These are phyloP conservation scores for Yponomeuta plumbellus DNA, from an alignment of 2,888 invertebrate species.

Conservation along the genomic window DNA sequence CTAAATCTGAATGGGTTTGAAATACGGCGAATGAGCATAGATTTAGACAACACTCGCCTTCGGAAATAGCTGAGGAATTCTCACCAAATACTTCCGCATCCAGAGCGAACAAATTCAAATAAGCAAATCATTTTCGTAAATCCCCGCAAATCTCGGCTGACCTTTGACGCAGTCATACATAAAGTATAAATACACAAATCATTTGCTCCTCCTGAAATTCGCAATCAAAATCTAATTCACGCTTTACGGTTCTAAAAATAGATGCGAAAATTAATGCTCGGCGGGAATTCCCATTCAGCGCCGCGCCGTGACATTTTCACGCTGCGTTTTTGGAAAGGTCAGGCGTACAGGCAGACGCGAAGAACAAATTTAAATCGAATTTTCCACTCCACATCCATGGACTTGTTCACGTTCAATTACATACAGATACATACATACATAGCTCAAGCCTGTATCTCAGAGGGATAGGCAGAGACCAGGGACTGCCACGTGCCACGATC, in stretches of 20 bases:
- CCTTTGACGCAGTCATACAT: not conserved
- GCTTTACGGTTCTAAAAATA: constrained; percentile 5
- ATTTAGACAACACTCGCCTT: not conserved
- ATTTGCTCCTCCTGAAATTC: not conserved
- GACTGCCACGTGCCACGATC: too few relatives aligned
- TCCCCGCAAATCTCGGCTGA: not conserved
- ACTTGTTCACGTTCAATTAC: too few relatives aligned
- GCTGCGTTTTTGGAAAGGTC: constrained; percentile 36
- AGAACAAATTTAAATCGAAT: not conserved
- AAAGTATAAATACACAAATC: not conserved
- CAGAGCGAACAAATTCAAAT: not conserved
- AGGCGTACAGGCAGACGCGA: constrained; percentile 21
- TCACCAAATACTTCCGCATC: not conserved
- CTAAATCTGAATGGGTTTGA: not conserved
- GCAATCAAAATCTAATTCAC: not conserved
- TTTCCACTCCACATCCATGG: not conserved
- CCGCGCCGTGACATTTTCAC: constrained; percentile 33
- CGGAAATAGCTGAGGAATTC: not conserved
- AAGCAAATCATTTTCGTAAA: not conserved
- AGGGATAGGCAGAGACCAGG: too few relatives aligned
- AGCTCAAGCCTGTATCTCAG: too few relatives aligned
- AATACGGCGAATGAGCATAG: not conserved
- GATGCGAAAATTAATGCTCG: not conserved
- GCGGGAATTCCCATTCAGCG: constrained; percentile 12
- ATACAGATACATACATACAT: too few relatives aligned